Evolutionary conservation across 2,888 invertebrate species (phyloP).

Genomic region (Crocallis elinguaria): DNA sequence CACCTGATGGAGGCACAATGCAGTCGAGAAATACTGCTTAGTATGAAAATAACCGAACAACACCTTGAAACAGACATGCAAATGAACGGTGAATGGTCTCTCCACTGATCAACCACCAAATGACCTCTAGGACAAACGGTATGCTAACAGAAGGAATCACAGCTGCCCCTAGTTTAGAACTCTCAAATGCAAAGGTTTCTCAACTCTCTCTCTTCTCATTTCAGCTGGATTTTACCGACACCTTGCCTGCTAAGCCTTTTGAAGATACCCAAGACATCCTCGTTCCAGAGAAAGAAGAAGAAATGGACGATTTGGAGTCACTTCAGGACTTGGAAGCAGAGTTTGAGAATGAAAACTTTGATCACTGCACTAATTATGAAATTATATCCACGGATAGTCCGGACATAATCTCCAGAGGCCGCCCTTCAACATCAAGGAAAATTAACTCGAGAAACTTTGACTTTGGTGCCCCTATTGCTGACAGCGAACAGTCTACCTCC

Average conservation of each 20-base stretch:
- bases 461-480: slow-evolving; percentile 76
- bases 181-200: not conserved
- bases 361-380: slow-evolving; percentile 77
- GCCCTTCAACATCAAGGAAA: slow-evolving; percentile 58
- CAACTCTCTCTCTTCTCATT: slow-evolving; percentile 34
- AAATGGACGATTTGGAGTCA: slow-evolving; percentile 63
- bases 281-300: slow-evolving; percentile 42
- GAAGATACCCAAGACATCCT: slow-evolving; percentile 49
- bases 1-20: too few relatives aligned
- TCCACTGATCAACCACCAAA: too few relatives aligned
- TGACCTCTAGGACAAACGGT: too few relatives aligned
- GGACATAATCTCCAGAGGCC: slow-evolving; percentile 71
- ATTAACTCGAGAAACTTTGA: slow-evolving; percentile 65
- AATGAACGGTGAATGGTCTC: too few relatives aligned
- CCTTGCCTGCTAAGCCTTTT: slow-evolving; percentile 51
- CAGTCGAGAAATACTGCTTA: too few relatives aligned
- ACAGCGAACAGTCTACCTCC: slow-evolving; percentile 70
- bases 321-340: slow-evolving; percentile 78
- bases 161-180: not conserved
- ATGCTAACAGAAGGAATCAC: too few relatives aligned
- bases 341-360: slow-evolving; percentile 71
- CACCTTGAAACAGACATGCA: too few relatives aligned
- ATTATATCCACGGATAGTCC: slow-evolving; percentile 81
- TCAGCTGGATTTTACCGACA: slow-evolving; percentile 71
- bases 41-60: too few relatives aligned